Evolutionary conservation across 2,888 invertebrate species (phyloP), one percentile per base, ranked within the genome.

Genomic region (Cepaea hortensis): DNA sequence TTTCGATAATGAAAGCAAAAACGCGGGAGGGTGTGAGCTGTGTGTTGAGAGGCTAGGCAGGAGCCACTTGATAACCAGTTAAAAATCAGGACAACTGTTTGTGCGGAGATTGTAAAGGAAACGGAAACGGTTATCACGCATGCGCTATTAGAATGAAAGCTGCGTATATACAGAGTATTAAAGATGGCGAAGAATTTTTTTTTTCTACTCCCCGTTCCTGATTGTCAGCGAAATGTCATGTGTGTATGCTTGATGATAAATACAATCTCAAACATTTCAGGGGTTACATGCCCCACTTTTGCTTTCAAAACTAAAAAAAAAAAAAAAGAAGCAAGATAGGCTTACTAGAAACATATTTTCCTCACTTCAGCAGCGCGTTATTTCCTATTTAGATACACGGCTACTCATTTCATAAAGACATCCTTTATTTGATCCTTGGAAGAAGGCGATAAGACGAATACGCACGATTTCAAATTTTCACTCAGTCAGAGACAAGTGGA

Each of bases 1-100:
- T 77, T 77, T 77, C 55, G 77, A 77, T 61, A 77, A 77, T 61
- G 61, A 77, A 77, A 77, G 61, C 77, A 77, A 77, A 68, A n/a
- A 77, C 75, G 48, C 18, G 18, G 48, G 75, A 75, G 75, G 20
- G 50, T 50, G 75, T 75, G 75, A 48, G 48, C 20, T 15, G 48
- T 48, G 18, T 50, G 48, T 75, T 75, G 75, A 75, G 75, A 48
- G 75, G 48, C 18, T 15, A 15, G 18, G 4, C 75, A 75, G 18
- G 48, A 75, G 75, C 75, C 75, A 75, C 75, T 75, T 75, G 75
- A 75, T 75, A 75, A 75, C 48, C 50, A 75, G 48, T 50, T 73
- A 73, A 73, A 73, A 73, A 1, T 18, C 50, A 35, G 3, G 73
- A 48, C 75, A 75, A 75, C 75, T 75, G 50, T 48, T 75, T 48